phyloP scores from a whole-genome alignment of 2,888 invertebrate genomes.

The Latheticus oryzae region DNA sequence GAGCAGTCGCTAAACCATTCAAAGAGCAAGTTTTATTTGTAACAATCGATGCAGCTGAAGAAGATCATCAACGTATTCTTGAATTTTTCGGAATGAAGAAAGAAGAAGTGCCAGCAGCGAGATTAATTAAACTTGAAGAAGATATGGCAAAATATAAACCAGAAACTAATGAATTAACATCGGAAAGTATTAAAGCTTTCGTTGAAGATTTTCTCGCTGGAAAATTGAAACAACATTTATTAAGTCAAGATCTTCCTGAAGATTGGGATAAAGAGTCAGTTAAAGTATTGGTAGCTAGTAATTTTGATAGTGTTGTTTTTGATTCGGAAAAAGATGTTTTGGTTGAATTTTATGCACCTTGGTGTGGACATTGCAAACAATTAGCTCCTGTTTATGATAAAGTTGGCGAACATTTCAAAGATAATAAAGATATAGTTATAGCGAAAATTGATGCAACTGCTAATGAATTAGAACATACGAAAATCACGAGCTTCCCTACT shows the following conservation, averaged over 20 bases:
- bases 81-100: slow-evolving; percentile 97
- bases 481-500: slow-evolving; percentile 94
- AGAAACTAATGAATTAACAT: slow-evolving; percentile 75
- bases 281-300: slow-evolving; percentile 91
- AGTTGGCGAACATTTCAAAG: slow-evolving; percentile 85
- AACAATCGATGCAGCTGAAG: slow-evolving; percentile 93
- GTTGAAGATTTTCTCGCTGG: slow-evolving; percentile 91
- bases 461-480: slow-evolving; percentile 97
- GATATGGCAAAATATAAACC: slow-evolving; percentile 99
- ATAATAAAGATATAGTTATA: slow-evolving; percentile 84
- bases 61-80: slow-evolving; percentile 96
- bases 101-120: slow-evolving; percentile 89
- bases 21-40: slow-evolving; percentile 95
- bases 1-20: slow-evolving; percentile 88
- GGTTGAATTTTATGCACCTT: slow-evolving; percentile 99
- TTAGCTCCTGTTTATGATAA: slow-evolving; percentile 96
- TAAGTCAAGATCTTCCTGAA: slow-evolving; percentile 92
- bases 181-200: slow-evolving; percentile 81
- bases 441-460: slow-evolving; percentile 99
- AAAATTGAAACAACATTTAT: slow-evolving; percentile 93
- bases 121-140: slow-evolving; percentile 94
- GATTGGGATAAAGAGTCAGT: slow-evolving; percentile 98
- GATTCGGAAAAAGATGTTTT: slow-evolving; percentile 91
- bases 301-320: slow-evolving; percentile 93
- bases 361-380: slow-evolving; percentile 99